These are phyloP conservation scores for Sclerurus mexicanus DNA, from an alignment of 2,113 vertebrate species.

Conservation along the genomic window DNA sequence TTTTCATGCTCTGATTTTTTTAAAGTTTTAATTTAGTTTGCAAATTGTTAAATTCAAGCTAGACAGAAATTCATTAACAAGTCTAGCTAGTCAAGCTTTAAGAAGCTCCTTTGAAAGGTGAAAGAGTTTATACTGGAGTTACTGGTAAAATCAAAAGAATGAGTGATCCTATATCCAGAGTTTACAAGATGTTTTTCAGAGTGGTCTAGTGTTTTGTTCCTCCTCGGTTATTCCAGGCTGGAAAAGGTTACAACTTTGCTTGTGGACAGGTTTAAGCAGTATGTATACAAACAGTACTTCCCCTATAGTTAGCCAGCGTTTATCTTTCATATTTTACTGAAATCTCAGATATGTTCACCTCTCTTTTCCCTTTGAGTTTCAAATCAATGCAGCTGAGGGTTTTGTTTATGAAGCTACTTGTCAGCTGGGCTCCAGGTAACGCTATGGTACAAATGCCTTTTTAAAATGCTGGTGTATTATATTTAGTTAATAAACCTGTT, in stretches of 20 bases:
- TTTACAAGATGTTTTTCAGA: background rate
- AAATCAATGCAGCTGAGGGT: background rate
- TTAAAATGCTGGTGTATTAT: background rate
- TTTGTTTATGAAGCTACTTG: constrained; percentile 7
- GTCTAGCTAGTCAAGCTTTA: background rate
- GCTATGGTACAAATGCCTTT: background rate
- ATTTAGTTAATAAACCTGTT: constrained; percentile 43
- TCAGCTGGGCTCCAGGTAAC: background rate
- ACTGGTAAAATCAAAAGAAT: background rate
- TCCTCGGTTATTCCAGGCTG: background rate
- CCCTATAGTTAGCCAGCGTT: background rate
- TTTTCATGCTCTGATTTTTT: background rate
- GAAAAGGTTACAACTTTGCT: background rate
- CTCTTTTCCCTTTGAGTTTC: background rate
- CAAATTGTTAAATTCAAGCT: background rate
- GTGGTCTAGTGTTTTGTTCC: background rate
- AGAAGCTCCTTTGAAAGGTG: background rate
- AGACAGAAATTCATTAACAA: background rate
- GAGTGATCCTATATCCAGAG: background rate
- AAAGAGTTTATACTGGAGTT: background rate
- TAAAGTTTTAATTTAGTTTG: background rate
- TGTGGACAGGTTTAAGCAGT: background rate
- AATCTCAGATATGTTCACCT: background rate
- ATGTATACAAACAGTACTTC: background rate
- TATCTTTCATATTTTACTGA: background rate